Base-by-base conservation (phyloP, 2,797 vertebrate genomes). In the Coranthus polyacanthus region DNA sequence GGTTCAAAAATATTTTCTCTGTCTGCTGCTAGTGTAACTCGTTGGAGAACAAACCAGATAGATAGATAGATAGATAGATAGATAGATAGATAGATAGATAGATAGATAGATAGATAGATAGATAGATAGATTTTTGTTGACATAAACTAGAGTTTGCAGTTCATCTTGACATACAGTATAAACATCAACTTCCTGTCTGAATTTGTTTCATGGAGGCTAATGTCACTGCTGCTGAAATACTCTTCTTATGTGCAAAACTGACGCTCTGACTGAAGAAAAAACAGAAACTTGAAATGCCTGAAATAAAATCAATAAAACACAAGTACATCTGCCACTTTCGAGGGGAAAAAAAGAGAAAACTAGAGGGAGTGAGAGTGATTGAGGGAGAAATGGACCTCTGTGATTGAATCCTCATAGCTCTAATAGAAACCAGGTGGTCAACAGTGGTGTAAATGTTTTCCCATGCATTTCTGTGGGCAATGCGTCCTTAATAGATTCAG, bases 401-500 rank as follows among this genome's bases (percentile, higher is more conserved):
- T 81, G 87, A 91, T 88, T 89, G 88, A 78, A 90, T 71, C 68
- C 83, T 73, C 52, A 15, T 73, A 75, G 57, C 83, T 81, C 69
- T 93, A 91, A 94, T 92, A 75, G 77, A 85, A 90, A 83, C 90
- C 93, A 94, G 90, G 87, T 93, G 92, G 50, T 42, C 68, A 46
- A 82, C 64, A 68, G 61, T 68, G 88, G 81, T 84, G 85, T 86
- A 86, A 91, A 90, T 88, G 83, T 90, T 92, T 94, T 93, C 87
- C 85, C 90, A 92, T 90, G 90, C 84, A 89, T 88, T 88, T 91
- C 69, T 85, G 77, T 78, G 86, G 82, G 69, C 84, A 78, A 47
- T n/a, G 43, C 74, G 71, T 84, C 79, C 68, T 84, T 59, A 84
- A 82, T 74, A 90, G 80, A 87, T 88, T 79, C 79, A 70, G 85